Evolutionary conservation across 2,797 vertebrate genomes (phyloP).

Genomic region (Brachymystax lenok): DNA sequence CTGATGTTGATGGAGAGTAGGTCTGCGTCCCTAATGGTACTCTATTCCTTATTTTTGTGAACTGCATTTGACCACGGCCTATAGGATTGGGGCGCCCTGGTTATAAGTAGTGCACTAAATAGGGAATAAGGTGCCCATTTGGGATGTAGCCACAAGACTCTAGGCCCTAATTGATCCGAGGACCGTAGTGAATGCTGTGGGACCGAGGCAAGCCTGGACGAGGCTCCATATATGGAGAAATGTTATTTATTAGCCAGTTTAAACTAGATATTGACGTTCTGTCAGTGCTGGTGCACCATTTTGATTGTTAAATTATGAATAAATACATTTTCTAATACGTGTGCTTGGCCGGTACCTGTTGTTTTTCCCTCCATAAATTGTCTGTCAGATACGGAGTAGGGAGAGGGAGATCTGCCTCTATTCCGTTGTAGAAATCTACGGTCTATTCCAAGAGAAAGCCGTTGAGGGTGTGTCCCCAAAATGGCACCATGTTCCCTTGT

Average conservation of each 20-base stretch:
- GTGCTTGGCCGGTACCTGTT: constrained; percentile 22
- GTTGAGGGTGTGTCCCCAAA: too few relatives aligned
- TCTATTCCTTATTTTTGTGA: too few relatives aligned
- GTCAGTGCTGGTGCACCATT: constrained; percentile 10
- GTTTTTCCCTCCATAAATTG: constrained; percentile 38
- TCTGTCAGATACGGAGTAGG: constrained; percentile 31
- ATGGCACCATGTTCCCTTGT: too few relatives aligned
- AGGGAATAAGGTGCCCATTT: too few relatives aligned
- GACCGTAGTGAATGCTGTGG: constrained; percentile 14
- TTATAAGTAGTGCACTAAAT: too few relatives aligned
- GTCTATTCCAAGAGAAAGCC: too few relatives aligned
- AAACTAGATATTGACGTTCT: constrained; percentile 13
- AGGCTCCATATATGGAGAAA: constrained; percentile 5
- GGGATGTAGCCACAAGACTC: not conserved
- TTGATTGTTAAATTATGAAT: constrained; percentile 51
- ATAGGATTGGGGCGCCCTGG: too few relatives aligned
- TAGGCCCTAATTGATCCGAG: constrained; percentile 31
- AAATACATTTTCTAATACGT: constrained; percentile 40
- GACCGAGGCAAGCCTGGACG: not conserved
- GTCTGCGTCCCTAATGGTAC: constrained; percentile 33
- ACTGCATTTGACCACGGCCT: too few relatives aligned
- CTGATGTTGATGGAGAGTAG: constrained; percentile 54
- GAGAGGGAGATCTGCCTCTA: constrained; percentile 35
- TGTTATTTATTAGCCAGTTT: constrained; percentile 22
- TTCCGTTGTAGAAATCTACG: not conserved